These are phyloP conservation scores for Petroica traversi DNA, from an alignment of 2,113 vertebrate species.

Conservation along the genomic window DNA sequence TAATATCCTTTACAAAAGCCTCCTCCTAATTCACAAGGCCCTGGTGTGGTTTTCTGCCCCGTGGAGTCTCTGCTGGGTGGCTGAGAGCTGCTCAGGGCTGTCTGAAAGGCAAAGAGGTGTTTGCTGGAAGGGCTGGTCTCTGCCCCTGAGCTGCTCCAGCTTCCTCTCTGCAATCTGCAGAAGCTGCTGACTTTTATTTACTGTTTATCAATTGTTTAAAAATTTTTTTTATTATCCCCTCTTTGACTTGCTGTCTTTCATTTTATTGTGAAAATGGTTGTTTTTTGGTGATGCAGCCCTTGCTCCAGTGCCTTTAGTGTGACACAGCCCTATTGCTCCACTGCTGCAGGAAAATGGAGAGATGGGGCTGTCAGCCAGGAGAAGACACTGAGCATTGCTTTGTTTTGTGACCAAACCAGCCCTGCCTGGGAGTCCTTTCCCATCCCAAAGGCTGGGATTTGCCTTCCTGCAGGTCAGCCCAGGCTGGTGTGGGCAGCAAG, in stretches of 20 bases:
- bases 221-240: neutral
- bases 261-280: neutral
- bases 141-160: neutral
- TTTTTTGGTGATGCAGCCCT: neutral
- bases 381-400: neutral
- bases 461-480: neutral
- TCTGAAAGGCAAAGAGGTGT: neutral
- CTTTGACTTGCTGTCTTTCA: neutral
- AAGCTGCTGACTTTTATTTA: neutral
- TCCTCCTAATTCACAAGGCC: neutral
- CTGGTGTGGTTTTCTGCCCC: neutral
- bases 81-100: neutral
- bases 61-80: neutral
- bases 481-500: neutral
- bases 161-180: neutral
- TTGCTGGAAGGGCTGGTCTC: neutral
- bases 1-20: constrained; percentile 47
- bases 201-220: neutral
- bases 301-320: rapidly evolving
- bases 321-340: neutral
- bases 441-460: neutral
- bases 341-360: neutral
- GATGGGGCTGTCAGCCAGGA: neutral
- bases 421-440: neutral
- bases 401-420: neutral